Percentiles rank a stretch among this genome's conserved stretches.
Conservation (phyloP, 2,888 invertebrate genomes). For the Andrena praecox region DNA sequence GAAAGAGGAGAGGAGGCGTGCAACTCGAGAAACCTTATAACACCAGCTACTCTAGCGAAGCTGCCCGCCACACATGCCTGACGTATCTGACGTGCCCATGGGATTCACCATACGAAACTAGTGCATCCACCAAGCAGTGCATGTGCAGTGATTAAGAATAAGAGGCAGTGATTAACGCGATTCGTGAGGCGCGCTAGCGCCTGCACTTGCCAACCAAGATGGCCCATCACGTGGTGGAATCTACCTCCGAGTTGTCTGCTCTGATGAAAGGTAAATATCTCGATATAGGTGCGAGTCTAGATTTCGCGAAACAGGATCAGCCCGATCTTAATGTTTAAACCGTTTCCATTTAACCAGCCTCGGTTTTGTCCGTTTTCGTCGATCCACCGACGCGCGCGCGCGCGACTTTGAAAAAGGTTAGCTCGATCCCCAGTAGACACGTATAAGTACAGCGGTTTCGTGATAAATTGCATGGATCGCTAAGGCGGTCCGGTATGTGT, state of each 20-base stretch:
- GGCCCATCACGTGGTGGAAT: conserved; percentile 80
- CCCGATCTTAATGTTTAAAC: too few relatives aligned
- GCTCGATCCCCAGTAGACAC: too few relatives aligned
- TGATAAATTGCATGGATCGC: too few relatives aligned
- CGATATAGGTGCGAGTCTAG: neutral
- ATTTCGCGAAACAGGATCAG: neutral
- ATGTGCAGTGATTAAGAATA: conserved; percentile 51
- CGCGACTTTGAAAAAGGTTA: too few relatives aligned
- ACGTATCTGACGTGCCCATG: conserved; percentile 13
- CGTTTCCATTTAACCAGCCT: too few relatives aligned
- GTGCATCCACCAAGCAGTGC: conserved; percentile 51
- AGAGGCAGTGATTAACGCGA: conserved; percentile 46
- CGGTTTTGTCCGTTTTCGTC: neutral
- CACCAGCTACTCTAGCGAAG: neutral
- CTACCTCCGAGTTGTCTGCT: conserved; percentile 77
- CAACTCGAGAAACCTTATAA: neutral
- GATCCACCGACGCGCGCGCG: too few relatives aligned
- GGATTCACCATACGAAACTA: conserved; percentile 9
- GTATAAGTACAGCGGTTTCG: too few relatives aligned
- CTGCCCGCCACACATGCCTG: conserved; percentile 29
- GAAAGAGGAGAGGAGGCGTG: neutral
- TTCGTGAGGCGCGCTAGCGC: conserved; percentile 11
- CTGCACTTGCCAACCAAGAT: conserved; percentile 61
- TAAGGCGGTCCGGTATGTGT: neutral
- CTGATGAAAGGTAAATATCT: conserved; percentile 81